These are phyloP conservation scores for Sinocyclocheilus anshuiensis DNA, from an alignment of 2,113 vertebrate genomes.

Conservation along the genomic window DNA sequence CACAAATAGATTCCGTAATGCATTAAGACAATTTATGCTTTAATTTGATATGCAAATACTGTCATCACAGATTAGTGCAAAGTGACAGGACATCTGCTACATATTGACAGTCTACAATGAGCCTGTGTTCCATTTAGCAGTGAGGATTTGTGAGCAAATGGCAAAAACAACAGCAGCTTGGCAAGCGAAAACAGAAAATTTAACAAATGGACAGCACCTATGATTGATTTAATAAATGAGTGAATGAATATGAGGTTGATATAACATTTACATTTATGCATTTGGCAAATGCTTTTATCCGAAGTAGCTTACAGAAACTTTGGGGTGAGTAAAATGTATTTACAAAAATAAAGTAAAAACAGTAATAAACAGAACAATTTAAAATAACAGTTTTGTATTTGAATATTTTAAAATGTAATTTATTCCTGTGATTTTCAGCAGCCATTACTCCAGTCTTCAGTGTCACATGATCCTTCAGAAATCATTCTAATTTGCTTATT, in stretches of 20 bases:
- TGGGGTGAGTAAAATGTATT: not conserved
- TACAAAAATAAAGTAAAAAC: not conserved
- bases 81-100: slow-evolving; percentile 28
- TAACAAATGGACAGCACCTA: not conserved
- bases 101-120: not conserved
- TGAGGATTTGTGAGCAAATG: slow-evolving; percentile 5
- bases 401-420: too few relatives aligned
- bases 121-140: not conserved
- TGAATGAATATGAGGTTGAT: not conserved
- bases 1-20: not conserved
- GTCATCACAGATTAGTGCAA: not conserved
- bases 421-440: too few relatives aligned
- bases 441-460: too few relatives aligned
- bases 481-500: too few relatives aligned
- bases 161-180: slow-evolving; percentile 3
- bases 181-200: not conserved
- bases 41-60: slow-evolving; percentile 3
- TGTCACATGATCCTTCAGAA: too few relatives aligned
- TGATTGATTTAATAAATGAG: not conserved
- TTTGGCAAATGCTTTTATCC: not conserved
- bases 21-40: not conserved
- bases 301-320: not conserved
- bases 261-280: not conserved
- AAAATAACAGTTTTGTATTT: not conserved
- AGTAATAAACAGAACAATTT: not conserved